These are phyloP conservation scores for Oxyruncus cristatus DNA, from an alignment of 2,113 vertebrate species.

Conservation along the genomic window DNA sequence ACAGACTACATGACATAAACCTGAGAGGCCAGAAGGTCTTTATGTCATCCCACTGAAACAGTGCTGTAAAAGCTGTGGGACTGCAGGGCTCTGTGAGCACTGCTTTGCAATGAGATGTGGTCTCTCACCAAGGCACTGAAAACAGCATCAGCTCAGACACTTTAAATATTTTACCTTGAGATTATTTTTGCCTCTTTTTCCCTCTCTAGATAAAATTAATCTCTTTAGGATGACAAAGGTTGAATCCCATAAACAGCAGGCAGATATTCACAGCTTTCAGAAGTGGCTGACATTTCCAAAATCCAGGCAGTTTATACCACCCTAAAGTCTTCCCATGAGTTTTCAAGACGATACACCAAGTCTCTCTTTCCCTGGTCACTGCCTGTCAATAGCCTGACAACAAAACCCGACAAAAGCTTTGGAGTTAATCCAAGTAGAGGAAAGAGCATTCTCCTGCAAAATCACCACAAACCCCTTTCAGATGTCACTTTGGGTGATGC, in stretches of 20 bases:
- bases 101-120: background rate
- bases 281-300: background rate
- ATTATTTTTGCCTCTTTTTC: background rate
- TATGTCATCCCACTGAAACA: background rate
- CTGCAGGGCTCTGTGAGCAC: background rate
- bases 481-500: background rate
- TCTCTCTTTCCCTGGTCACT: background rate
- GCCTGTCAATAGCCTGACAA: background rate
- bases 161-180: background rate
- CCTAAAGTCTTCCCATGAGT: background rate
- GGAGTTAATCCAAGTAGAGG: background rate
- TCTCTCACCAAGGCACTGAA: background rate
- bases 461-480: background rate
- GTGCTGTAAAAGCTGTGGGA: background rate
- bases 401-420: background rate
- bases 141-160: background rate
- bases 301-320: background rate
- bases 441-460: background rate
- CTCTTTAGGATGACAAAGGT: background rate
- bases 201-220: background rate
- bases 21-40: background rate
- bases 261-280: background rate
- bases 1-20: constrained; percentile 13
- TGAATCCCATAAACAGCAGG: background rate
- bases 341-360: background rate